Base-by-base conservation (phyloP, 2,797 vertebrate genomes). In the Smutsia temminckii region DNA sequence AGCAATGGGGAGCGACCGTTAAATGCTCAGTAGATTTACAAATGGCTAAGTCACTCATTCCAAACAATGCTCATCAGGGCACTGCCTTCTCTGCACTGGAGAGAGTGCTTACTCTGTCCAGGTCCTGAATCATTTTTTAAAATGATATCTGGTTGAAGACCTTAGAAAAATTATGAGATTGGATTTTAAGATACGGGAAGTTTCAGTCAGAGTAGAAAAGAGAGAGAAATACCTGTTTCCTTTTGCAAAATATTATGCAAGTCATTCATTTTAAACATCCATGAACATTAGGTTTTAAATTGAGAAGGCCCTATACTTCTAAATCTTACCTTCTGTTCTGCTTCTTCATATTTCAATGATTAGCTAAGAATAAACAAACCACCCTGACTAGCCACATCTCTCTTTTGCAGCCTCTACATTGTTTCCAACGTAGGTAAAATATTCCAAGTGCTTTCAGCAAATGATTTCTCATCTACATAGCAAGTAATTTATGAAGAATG, bases 401-500 rank as follows among this genome's bases (percentile, higher is more conserved):
- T 51, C 34, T 93, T 91, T 34, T 29, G 49, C 53, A 88, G 57
- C 9, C 59, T 69, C 51, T 27, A 34, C n/a, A 23, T 59, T 80
- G 8, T 6, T 93, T 97, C 80, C 92, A 88, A 95, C 57, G n/a
- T 59, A 79, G 49, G 66, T 57, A 27, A 95, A 91, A 87, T 37
- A 32, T 77, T 97, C 96, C 92, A 94, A 93, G 92, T 51, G 17
- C 88, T 97, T 93, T 96, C 92, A 95, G 66, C 68, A 69, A 86
- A 59, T 37, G 29, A 86, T 68, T 53, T 96, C 89, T 97, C 75
- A 95, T 86, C 63, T 53, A 49, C 8, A 34, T 13, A 95, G 14
- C 57, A 83, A 92, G 59, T 86, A 89, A 96, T 95, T 4, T 0
- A 94, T 97, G 97, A 93, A 72, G 71, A 64, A 85, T 18, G 69